These are phyloP conservation scores for Tipula vernalis DNA, from an alignment of 2,888 invertebrate genomes.

Conservation along the genomic window DNA sequence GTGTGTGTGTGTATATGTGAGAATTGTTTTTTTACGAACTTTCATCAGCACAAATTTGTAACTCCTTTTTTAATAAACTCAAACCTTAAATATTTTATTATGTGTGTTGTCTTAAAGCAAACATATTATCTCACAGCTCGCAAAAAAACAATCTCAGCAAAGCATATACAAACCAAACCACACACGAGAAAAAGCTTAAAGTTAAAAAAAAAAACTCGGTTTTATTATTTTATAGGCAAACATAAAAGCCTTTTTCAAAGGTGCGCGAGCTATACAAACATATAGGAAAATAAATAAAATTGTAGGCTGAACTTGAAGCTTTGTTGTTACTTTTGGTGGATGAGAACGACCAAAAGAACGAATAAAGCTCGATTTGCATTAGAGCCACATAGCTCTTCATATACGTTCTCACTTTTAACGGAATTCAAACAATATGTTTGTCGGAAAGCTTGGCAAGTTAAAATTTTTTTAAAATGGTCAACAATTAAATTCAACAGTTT, in stretches of 20 bases:
- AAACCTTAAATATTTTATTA: background rate
- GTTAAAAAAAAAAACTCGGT: background rate
- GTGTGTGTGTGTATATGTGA: background rate
- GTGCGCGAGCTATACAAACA: background rate
- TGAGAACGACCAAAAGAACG: too few species aligned
- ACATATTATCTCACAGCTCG: background rate
- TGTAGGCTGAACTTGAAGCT: too few species aligned
- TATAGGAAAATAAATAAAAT: background rate
- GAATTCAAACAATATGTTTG: too few species aligned
- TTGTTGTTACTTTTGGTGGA: too few species aligned
- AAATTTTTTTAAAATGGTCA: too few species aligned
- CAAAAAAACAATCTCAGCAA: background rate
- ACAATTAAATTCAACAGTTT: too few species aligned
- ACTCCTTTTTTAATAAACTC: background rate
- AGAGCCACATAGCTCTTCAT: too few species aligned
- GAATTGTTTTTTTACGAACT: background rate
- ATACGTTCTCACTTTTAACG: too few species aligned
- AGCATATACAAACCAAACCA: background rate
- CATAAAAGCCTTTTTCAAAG: background rate
- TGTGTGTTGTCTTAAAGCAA: background rate
- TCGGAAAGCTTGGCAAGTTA: too few species aligned
- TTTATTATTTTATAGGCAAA: background rate
- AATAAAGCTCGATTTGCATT: too few species aligned
- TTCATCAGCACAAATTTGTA: background rate
- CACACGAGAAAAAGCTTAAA: background rate